phyloP scores from a whole-genome alignment of 2,113 vertebrate genomes.

The Rhodinocichla rosea region DNA sequence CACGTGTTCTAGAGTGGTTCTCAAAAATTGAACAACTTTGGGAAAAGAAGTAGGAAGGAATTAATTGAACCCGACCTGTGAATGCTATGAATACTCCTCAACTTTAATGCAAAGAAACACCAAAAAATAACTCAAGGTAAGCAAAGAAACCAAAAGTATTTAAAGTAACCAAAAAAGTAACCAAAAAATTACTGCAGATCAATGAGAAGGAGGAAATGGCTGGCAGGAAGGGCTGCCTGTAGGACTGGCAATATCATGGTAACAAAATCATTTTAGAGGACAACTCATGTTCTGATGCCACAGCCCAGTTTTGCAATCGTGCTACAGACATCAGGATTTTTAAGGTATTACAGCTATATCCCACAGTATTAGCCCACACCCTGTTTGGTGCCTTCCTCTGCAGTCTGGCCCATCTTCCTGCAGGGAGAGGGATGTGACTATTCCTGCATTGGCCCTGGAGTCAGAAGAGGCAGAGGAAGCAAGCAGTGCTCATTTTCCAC shows the following conservation, averaged over 20 bases:
- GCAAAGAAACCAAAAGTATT: neutral
- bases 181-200: neutral
- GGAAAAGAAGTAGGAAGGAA: neutral
- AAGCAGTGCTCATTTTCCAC: neutral
- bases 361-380: neutral
- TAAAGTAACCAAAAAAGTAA: neutral
- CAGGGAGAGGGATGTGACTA: neutral
- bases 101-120: neutral
- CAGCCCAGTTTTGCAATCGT: accelerated
- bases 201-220: neutral
- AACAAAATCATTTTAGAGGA: neutral
- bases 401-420: neutral
- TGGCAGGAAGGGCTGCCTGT: neutral
- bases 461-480: neutral
- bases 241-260: neutral
- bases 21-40: neutral
- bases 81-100: neutral
- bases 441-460: neutral
- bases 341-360: neutral
- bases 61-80: neutral
- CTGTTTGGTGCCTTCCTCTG: neutral
- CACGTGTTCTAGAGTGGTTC: neutral
- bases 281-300: neutral
- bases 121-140: neutral
- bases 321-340: neutral